Percentiles rank a stretch among this genome's conserved stretches.
phyloP scores from a whole-genome alignment of 2,797 vertebrate species.

The Labroides dimidiatus region DNA sequence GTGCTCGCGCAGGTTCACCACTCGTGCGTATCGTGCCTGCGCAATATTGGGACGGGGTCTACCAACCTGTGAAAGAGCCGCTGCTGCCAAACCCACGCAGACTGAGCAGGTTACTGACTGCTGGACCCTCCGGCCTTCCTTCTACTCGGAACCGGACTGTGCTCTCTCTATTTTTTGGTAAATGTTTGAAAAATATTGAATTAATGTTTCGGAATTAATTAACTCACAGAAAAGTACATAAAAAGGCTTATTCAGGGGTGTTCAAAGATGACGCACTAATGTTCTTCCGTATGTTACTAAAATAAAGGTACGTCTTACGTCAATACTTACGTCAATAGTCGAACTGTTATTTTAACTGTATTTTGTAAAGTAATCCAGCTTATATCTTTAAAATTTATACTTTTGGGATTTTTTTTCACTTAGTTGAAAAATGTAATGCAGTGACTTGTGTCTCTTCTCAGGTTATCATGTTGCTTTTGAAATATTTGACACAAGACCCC shows the following conservation, averaged over 20 bases:
- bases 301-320: not conserved
- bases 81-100: constrained; percentile 87
- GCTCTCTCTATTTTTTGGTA: constrained; percentile 93
- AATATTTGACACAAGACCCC: constrained; percentile 83
- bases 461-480: constrained; percentile 92
- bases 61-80: constrained; percentile 85
- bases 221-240: too few relatives aligned
- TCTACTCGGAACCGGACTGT: constrained; percentile 89
- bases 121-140: constrained; percentile 82
- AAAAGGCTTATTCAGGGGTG: too few relatives aligned
- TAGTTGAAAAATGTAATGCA: too few relatives aligned
- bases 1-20: constrained; percentile 80
- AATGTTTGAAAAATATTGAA: constrained; percentile 26
- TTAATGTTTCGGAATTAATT: not conserved
- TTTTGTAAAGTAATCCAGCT: too few relatives aligned
- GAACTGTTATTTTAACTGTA: not conserved
- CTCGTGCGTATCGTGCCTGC: constrained; percentile 89
- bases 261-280: not conserved
- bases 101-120: constrained; percentile 77
- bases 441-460: constrained; percentile 51
- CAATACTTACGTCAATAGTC: too few relatives aligned
- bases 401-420: too few relatives aligned
- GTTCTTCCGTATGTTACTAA: too few relatives aligned
- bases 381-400: too few relatives aligned
- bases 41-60: constrained; percentile 90